Percentiles rank a stretch among this genome's conserved stretches.
Evolutionary conservation across 2,113 vertebrate genomes (phyloP).

Genomic region (Acanthochromis polyacanthus): DNA sequence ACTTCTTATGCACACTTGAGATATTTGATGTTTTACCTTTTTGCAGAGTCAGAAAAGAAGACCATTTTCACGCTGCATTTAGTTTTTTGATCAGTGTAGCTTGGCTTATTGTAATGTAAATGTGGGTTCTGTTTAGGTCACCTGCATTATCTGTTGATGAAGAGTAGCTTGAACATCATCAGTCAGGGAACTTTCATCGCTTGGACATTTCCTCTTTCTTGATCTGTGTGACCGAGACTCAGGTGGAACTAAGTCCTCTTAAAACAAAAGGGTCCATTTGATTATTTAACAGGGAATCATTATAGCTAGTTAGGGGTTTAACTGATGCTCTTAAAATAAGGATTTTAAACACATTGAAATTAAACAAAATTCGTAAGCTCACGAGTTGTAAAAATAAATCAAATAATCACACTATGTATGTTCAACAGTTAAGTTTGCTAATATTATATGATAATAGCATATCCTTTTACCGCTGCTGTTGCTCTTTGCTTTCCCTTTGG

Average conservation of each 20-base stretch:
- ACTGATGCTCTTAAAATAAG: background rate
- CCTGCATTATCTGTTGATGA: conserved; percentile 44
- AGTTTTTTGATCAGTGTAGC: background rate
- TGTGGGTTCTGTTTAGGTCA: background rate
- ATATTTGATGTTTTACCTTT: too few relatives aligned
- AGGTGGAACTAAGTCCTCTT: conserved; percentile 28
- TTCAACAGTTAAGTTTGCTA: background rate
- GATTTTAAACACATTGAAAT: background rate
- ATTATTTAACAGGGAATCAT: background rate
- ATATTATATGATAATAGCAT: background rate
- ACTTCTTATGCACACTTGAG: too few relatives aligned
- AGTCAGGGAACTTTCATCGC: background rate
- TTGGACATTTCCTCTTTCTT: conserved; percentile 52
- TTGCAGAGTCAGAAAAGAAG: too few relatives aligned
- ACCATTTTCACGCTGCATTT: too few relatives aligned
- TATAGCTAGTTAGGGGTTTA: background rate
- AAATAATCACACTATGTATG: background rate
- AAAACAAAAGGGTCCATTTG: conserved; percentile 12
- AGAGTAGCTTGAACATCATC: conserved; percentile 5
- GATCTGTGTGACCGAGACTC: conserved; percentile 36
- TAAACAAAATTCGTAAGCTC: background rate
- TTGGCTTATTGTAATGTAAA: background rate
- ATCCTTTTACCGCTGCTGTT: conserved; percentile 52
- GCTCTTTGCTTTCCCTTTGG: conserved; percentile 45
- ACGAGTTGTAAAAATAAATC: too few relatives aligned